Evolutionary conservation across 2,797 vertebrate species (phyloP).

Genomic region (Pangasius djambal): DNA sequence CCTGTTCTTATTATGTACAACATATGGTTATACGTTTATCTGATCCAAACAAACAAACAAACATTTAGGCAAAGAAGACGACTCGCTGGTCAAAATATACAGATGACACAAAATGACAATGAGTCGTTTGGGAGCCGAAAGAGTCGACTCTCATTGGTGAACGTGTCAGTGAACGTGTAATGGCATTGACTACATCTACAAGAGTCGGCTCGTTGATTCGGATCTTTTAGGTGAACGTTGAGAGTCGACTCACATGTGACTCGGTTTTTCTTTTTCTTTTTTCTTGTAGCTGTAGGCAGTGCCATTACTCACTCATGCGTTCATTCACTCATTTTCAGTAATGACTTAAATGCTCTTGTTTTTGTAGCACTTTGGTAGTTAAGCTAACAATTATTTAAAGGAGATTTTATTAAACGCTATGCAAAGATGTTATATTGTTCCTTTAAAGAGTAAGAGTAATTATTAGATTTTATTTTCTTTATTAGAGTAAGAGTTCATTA

Average conservation of each 20-base stretch:
- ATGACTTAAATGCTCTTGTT: no score
- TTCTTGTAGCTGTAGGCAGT: no score
- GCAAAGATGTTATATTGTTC: background rate
- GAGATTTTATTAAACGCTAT: background rate
- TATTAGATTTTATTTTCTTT: no score
- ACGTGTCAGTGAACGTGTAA: background rate
- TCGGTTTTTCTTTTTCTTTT: background rate
- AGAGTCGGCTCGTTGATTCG: background rate
- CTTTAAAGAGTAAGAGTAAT: background rate
- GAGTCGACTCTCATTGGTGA: background rate
- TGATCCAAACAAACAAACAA: no score
- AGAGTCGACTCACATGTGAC: background rate
- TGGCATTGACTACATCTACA: background rate
- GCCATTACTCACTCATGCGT: no score
- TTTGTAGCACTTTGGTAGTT: no score
- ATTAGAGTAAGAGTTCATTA: background rate
- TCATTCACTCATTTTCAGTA: no score
- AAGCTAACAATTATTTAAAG: no score
- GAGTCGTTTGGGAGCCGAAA: background rate
- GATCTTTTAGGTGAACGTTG: background rate
- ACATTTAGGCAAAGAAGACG: background rate
- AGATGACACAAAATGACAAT: background rate
- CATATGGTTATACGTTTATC: no score
- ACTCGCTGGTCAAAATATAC: background rate
- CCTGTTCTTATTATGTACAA: no score